Evolutionary conservation across 2,888 invertebrate species (phyloP), one percentile per base, ranked within the genome.

Genomic region (Pseudococcus longispinus): DNA sequence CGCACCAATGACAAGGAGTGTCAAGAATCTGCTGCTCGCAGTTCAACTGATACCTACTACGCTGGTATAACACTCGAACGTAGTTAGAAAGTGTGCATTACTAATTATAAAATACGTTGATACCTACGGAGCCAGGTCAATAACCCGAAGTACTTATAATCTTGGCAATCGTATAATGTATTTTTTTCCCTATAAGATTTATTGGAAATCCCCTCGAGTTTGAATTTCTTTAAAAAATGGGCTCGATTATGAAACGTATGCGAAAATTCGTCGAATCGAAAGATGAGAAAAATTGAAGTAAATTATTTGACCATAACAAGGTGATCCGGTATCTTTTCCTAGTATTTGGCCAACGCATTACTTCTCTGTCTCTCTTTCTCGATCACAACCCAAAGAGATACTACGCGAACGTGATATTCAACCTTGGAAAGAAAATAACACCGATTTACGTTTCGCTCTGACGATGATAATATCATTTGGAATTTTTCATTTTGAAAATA

Each of bases 281-380:
- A 65, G 29, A 70, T 70, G 70, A n/a, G n/a, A 70, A 70, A 70
- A 60, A 60, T 60, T 60, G 1, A 23, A 60, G 51, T 51, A 51
- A 51, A 65, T 13, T 26, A 65, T 70, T 70, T 29, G 29, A 70
- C 29, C 32, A 70, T 29, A 29, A 29, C 70, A 70, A 70, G 70
- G 70, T 70, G 70, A 70, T 70, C 70, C 70, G 70, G 70, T 70
- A 70, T 70, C 29, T 70, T 29, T 70, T 70, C 70, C 70, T 29
- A 70, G 70, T 70, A 70, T 70, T 70, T 26, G 70, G 70, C 70
- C 70, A 70, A 70, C 70, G 70, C 70, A 70, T 8, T 70, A 6
- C 13, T 1, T 65, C 65, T 23, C 26, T 51, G 5, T 51, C n/a
- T 51, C n/a, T 29, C 2, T 70, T 29, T 70, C 13, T 70, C 29